Conservation (phyloP, 2,113 vertebrate genomes). For the Propithecus coquereli region DNA sequence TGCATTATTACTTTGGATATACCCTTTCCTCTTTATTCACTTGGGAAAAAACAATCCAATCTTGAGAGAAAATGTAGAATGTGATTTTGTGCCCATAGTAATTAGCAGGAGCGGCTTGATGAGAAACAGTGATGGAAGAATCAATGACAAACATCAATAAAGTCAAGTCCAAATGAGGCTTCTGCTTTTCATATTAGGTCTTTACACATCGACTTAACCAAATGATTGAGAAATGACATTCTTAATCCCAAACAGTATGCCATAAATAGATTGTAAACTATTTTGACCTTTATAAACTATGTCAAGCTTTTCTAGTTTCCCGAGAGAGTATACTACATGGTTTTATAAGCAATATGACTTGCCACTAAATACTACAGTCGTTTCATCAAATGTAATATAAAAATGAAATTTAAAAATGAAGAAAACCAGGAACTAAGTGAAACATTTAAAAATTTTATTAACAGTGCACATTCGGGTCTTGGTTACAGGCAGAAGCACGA, state of each 20-base stretch:
- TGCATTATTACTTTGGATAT: constrained; percentile 8
- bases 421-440: background rate
- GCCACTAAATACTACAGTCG: background rate
- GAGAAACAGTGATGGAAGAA: constrained; percentile 53
- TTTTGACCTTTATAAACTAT: constrained; percentile 25
- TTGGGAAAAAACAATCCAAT: background rate
- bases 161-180: background rate
- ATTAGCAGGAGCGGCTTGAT: constrained; percentile 50
- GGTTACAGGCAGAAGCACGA: background rate
- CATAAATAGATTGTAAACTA: constrained; percentile 19
- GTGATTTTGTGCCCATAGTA: constrained; percentile 26
- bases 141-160: constrained; percentile 56
- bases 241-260: background rate
- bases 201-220: constrained; percentile 11
- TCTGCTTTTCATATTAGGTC: constrained; percentile 13
- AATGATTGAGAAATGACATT: constrained; percentile 42
- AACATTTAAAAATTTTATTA: background rate
- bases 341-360: background rate
- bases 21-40: background rate
- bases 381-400: background rate
- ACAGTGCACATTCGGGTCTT: background rate
- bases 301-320: constrained; percentile 5
- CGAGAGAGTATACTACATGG: background rate
- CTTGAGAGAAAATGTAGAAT: constrained; percentile 42
- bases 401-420: background rate